Evolutionary conservation across 2,797 vertebrate species (phyloP), one percentile per base, ranked within the genome.

Genomic region (Ambastaia sidthimunki): DNA sequence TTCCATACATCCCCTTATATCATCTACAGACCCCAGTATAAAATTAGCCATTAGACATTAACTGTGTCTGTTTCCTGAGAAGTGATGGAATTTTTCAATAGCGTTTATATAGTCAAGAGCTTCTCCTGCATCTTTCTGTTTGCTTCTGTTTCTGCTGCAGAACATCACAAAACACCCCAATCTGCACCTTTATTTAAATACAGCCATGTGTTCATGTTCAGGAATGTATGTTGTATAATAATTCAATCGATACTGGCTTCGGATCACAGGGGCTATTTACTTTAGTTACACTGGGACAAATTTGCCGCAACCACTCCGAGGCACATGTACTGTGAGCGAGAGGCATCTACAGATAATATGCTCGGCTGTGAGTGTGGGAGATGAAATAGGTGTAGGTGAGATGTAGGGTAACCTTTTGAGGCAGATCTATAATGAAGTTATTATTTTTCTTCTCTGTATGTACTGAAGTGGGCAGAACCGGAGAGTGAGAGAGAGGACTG

Each of bases 341-440:
- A 81, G 79, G 75, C 74, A 50, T n/a, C n/a, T n/a, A 52, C 76
- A 71, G 65, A 80, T 83, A 87, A 83, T 82, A 82, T 71, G 62
- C 74, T 78, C 62, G 62, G 82, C 66, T 77, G 78, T 62, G 77
- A 74, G 78, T 83, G 87, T 85, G 82, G 86, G 85, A 84, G 84
- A 80, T 23, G 75, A 69, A 82, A 83, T 75, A 82, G 85, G 85
- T 86, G 83, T 82, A 87, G 83, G 82, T 83, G 84, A 85, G 84
- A 71, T 55, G 75, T 82, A 84, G 79, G 83, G 80, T 74, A 83
- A 78, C 66, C 85, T 84, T n/a, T 87, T 69, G 54, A 86, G 84
- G 81, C 80, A 86, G 81, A 82, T 80, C 74, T 84, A 54, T 85
- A 84, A 86, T 87, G 65, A 86, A 83, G 82, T 85, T 86, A 78